Conservation (phyloP, 2,888 invertebrate genomes). For the Andrena hattorfiana region DNA sequence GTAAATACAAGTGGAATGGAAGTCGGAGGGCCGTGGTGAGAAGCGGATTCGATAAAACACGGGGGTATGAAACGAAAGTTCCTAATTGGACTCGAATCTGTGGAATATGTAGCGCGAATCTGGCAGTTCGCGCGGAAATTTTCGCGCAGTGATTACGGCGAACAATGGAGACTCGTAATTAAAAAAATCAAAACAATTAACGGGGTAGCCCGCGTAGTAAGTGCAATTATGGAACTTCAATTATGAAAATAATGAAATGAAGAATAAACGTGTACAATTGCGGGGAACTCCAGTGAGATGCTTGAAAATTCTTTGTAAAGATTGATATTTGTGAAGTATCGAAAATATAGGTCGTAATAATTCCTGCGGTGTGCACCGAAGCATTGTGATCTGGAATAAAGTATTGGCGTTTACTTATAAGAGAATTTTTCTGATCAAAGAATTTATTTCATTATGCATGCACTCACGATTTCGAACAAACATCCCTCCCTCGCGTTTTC, state of each 20-base stretch:
- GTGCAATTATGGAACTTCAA: background rate
- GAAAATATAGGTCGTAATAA: background rate
- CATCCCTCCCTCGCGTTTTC: no score
- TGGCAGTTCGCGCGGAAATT: slow-evolving; percentile 45
- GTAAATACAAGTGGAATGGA: slow-evolving; percentile 62
- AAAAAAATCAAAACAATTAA: slow-evolving; percentile 50
- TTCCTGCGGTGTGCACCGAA: no score
- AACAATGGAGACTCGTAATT: slow-evolving; percentile 36
- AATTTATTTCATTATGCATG: background rate
- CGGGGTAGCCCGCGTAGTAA: slow-evolving; percentile 23
- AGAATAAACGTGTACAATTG: background rate
- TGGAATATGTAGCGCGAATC: slow-evolving; percentile 44
- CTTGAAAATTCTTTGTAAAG: no score
- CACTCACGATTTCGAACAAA: no score
- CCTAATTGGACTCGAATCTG: slow-evolving; percentile 74
- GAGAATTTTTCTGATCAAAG: background rate
- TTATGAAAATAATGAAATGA: slow-evolving; percentile 2
- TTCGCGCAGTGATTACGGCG: slow-evolving; percentile 48
- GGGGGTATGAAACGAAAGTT: slow-evolving; percentile 72
- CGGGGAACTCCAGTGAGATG: background rate
- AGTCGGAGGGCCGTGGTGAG: slow-evolving; percentile 45
- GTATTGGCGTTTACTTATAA: background rate
- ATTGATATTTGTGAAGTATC: background rate
- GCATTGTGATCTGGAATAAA: slow-evolving; percentile 6
- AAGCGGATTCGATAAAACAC: slow-evolving; percentile 56